Evolutionary conservation across 2,797 vertebrate species (phyloP).

Genomic region (Antennarius maculatus): DNA sequence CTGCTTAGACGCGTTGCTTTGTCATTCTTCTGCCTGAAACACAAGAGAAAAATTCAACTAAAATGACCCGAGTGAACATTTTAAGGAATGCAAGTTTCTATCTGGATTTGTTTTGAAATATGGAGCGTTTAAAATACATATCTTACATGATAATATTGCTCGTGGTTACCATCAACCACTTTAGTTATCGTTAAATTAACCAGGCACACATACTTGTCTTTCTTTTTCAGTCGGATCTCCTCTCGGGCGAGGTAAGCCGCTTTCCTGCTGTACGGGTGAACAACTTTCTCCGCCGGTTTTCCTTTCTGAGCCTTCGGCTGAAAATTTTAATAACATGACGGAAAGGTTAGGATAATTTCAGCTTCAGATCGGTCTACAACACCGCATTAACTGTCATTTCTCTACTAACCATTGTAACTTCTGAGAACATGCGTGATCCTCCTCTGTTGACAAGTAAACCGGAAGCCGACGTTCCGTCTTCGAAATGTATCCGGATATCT

Average conservation of each 20-base stretch:
- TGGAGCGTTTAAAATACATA: no score
- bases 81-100: no score
- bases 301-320: slow-evolving; percentile 88
- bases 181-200: no score
- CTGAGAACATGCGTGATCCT: slow-evolving; percentile 13
- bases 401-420: slow-evolving; percentile 58
- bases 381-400: no score
- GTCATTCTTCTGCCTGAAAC: slow-evolving; percentile 85
- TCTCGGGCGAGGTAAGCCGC: slow-evolving; percentile 90
- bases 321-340: slow-evolving; percentile 23
- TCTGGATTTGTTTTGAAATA: no score
- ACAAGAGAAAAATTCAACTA: slow-evolving; percentile 9
- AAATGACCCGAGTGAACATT: no score
- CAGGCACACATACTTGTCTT: slow-evolving; percentile 82
- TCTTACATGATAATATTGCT: no score
- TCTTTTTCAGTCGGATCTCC: slow-evolving; percentile 86
- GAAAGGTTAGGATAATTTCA: not conserved
- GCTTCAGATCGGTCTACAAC: no score
- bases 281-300: slow-evolving; percentile 84
- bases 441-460: slow-evolving; percentile 58
- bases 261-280: slow-evolving; percentile 95
- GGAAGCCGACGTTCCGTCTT: slow-evolving; percentile 55
- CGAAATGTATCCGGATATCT: slow-evolving; percentile 9
- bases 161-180: no score
- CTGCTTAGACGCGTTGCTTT: slow-evolving; percentile 88